Evolutionary conservation across 2,797 vertebrate species (phyloP).

Genomic region (Sternotherus odoratus): DNA sequence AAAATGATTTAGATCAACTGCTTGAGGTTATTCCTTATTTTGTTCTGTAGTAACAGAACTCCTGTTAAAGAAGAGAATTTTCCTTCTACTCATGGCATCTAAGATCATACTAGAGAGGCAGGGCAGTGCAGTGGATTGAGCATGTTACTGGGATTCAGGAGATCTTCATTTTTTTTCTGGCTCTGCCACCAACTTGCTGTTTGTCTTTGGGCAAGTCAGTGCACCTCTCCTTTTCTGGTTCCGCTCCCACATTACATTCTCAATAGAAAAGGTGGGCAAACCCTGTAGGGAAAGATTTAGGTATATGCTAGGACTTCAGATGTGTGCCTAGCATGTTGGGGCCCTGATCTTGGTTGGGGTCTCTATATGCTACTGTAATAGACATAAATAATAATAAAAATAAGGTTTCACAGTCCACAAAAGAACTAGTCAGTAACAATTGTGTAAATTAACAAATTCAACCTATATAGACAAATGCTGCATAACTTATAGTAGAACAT

Average conservation of each 20-base stretch:
- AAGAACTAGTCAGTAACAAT: not conserved
- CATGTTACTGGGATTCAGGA: not conserved
- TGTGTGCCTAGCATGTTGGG: not conserved
- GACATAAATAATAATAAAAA: not conserved
- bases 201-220: not conserved
- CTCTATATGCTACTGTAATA: not conserved
- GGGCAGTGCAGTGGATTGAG: not conserved
- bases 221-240: not conserved
- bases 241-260: not conserved
- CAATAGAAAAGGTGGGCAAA: not conserved
- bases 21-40: not conserved
- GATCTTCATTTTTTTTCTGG: not conserved
- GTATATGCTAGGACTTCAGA: not conserved
- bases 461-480: not conserved
- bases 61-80: slow-evolving; percentile 9
- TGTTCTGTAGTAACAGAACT: slow-evolving; percentile 14
- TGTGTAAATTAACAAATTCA: not conserved
- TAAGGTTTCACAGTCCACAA: not conserved
- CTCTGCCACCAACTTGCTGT: not conserved
- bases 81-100: slow-evolving; percentile 1
- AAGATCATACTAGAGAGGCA: not conserved
- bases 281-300: not conserved
- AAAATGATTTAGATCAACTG: not conserved
- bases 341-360: not conserved
- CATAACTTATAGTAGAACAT: not conserved